Evolutionary conservation across 2,888 invertebrate genomes (phyloP).

Genomic region (Eledona agricola): DNA sequence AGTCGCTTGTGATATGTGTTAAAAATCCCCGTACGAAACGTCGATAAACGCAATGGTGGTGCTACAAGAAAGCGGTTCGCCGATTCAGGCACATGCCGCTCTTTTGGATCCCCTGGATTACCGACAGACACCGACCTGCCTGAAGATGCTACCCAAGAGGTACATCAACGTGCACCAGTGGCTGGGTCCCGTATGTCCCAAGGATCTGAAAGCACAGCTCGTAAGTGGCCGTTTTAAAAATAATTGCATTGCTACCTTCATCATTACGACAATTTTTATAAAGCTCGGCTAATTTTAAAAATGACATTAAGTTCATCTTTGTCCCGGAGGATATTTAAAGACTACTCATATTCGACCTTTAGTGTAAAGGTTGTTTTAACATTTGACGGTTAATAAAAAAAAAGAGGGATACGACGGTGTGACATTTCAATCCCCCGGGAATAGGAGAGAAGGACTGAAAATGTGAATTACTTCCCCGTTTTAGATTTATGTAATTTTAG

Average conservation of each 20-base stretch:
- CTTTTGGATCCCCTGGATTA: conserved; percentile 75
- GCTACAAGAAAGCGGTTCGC: conserved; percentile 77
- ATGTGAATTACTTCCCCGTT: too few species aligned
- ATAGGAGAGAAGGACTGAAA: too few species aligned
- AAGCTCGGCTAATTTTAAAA: conserved; percentile 10
- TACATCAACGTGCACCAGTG: conserved; percentile 91
- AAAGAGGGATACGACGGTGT: conserved; percentile 26
- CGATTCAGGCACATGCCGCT: conserved; percentile 69
- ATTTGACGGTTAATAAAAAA: conserved; percentile 31
- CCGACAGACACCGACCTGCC: conserved; percentile 82
- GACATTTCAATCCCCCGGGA: conserved; percentile 18
- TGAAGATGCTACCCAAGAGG: conserved; percentile 90
- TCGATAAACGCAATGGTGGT: conserved; percentile 65
- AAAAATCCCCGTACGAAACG: conserved; percentile 35
- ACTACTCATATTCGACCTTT: conserved; percentile 21
- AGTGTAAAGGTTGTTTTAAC: conserved; percentile 26
- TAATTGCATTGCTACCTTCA: conserved; percentile 2
- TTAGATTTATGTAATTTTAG: too few species aligned
- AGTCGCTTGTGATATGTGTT: conserved; percentile 40
- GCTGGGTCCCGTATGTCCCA: conserved; percentile 82
- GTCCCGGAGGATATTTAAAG: conserved; percentile 21
- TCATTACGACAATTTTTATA: conserved; percentile 18
- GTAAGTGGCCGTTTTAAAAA: conserved; percentile 64
- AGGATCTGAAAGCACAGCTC: conserved; percentile 83
- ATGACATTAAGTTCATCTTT: conserved; percentile 25